Evolutionary conservation across 2,113 vertebrate genomes (phyloP).

Genomic region (Grallaria varia): DNA sequence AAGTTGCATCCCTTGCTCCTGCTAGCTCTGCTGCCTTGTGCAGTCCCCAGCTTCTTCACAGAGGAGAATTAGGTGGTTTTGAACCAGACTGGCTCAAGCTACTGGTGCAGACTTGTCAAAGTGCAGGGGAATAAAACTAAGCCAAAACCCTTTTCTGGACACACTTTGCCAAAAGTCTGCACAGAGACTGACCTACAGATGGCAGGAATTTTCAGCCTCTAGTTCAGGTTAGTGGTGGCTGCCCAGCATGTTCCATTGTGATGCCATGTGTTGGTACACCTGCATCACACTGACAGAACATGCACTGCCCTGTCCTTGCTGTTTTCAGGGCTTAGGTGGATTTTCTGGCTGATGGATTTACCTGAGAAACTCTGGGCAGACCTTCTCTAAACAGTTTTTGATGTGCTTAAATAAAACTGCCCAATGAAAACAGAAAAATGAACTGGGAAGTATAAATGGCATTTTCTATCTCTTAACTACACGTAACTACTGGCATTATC

Average conservation of each 20-base stretch:
- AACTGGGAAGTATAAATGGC: background rate
- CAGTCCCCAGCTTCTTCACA: background rate
- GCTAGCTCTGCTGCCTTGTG: background rate
- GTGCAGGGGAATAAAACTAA: background rate
- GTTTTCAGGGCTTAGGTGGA: background rate
- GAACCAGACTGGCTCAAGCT: background rate
- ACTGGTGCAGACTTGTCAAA: background rate
- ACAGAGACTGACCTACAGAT: background rate
- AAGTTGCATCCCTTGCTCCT: background rate
- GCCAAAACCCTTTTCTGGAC: background rate
- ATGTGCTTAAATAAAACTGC: background rate
- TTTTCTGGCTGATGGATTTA: background rate
- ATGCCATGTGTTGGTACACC: background rate
- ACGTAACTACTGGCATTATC: background rate
- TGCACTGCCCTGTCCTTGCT: no score
- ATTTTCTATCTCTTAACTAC: background rate
- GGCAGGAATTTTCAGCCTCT: background rate
- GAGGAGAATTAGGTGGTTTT: background rate
- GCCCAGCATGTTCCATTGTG: rapidly evolving
- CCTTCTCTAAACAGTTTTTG: background rate
- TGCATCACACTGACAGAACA: background rate
- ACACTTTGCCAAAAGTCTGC: background rate
- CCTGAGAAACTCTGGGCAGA: background rate
- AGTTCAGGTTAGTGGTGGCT: background rate
- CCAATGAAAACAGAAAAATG: background rate